Evolutionary conservation across 2,888 invertebrate genomes (phyloP).

Genomic region (Labia minor): DNA sequence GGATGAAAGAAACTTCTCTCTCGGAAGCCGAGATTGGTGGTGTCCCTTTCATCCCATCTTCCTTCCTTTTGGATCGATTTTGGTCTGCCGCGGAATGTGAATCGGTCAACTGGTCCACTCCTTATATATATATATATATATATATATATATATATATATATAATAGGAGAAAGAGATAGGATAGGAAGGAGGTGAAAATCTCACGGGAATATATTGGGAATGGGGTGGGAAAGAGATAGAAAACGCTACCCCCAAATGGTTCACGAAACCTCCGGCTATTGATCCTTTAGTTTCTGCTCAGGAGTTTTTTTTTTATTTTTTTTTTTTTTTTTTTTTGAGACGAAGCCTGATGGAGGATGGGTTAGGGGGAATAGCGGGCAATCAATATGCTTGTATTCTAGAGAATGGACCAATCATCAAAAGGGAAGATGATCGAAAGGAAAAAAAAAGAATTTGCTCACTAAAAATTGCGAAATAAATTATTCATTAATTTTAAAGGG

Average conservation of each 20-base stretch:
- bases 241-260: neutral
- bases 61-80: no score
- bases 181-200: neutral
- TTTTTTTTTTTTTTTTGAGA: constrained; percentile 8
- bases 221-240: neutral
- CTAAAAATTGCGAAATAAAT: neutral
- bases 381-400: constrained; percentile 7
- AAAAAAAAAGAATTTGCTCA: neutral
- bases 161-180: neutral
- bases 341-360: neutral
- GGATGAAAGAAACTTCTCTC: no score
- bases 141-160: no score
- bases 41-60: no score
- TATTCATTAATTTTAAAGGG: no score
- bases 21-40: no score
- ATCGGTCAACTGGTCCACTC: no score
- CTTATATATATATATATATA: no score
- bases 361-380: neutral
- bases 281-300: constrained; percentile 13
- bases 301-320: neutral
- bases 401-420: constrained; percentile 4
- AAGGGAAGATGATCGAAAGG: neutral
- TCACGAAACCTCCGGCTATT: neutral
- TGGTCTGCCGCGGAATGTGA: no score
- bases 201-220: neutral